Conservation (phyloP, 2,797 vertebrate species). For the Lutjanus argentimaculatus region DNA sequence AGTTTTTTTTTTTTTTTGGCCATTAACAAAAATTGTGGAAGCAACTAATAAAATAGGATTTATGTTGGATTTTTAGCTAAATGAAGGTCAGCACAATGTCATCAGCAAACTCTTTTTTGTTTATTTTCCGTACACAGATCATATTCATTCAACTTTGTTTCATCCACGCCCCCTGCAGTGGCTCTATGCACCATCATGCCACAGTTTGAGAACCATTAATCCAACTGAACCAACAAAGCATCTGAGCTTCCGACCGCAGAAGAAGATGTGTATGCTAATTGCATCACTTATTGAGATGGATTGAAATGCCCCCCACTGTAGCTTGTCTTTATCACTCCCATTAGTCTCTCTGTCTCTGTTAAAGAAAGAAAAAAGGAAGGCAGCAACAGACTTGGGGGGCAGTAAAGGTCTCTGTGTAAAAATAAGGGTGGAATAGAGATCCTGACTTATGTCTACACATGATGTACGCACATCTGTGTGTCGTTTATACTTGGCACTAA, state of each 20-base stretch:
- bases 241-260: not conserved
- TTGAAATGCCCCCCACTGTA: constrained; percentile 6
- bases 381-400: not conserved
- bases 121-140: too few relatives aligned
- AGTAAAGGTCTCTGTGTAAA: constrained; percentile 5
- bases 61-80: too few relatives aligned
- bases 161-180: too few relatives aligned
- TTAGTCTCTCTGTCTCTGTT: constrained; percentile 54
- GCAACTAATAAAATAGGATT: too few relatives aligned
- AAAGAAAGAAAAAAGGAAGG: constrained; percentile 3
- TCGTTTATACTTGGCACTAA: constrained; percentile 45
- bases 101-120: too few relatives aligned
- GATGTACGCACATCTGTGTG: constrained; percentile 3
- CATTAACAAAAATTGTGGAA: too few relatives aligned
- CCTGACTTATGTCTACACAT: constrained; percentile 35
- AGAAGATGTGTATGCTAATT: constrained; percentile 27
- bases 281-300: constrained; percentile 23
- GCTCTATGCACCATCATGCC: too few relatives aligned
- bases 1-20: too few relatives aligned
- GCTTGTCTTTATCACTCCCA: constrained; percentile 18
- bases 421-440: constrained; percentile 13
- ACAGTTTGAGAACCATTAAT: not conserved
- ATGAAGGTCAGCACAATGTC: too few relatives aligned
- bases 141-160: too few relatives aligned
- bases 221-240: constrained; percentile 6